These are phyloP conservation scores for Hipparchia sbordonii DNA, from an alignment of 2,888 invertebrate species.

Conservation along the genomic window DNA sequence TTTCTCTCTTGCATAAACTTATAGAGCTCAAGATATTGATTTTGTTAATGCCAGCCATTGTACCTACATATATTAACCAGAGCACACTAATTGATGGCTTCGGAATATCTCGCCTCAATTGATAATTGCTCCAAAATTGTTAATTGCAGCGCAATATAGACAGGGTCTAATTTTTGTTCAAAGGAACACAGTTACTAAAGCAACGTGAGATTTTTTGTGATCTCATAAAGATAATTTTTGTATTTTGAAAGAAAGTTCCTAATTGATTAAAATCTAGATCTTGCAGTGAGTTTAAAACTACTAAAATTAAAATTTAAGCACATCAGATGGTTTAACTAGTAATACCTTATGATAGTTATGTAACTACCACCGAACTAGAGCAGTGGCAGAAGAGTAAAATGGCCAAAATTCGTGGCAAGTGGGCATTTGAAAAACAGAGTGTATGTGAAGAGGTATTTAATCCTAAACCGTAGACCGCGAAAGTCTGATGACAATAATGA, in stretches of 20 bases:
- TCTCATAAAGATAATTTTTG: not conserved
- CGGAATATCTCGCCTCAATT: conserved; percentile 55
- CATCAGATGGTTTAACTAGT: too few relatives aligned
- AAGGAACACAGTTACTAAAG: conserved; percentile 40
- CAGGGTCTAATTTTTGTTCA: conserved; percentile 54
- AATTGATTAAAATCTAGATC: not conserved
- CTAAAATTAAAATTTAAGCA: not conserved
- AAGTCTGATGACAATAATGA: too few relatives aligned
- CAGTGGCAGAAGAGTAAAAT: too few relatives aligned
- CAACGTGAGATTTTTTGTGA: not conserved
- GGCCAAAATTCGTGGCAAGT: too few relatives aligned
- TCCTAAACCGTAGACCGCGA: too few relatives aligned
- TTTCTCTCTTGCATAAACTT: conserved; percentile 3
- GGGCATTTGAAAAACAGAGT: too few relatives aligned
- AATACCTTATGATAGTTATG: too few relatives aligned
- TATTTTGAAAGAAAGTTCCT: not conserved
- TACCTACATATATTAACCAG: conserved; percentile 41
- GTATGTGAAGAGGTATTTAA: too few relatives aligned
- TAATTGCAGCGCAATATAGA: conserved; percentile 58
- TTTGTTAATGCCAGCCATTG: not conserved
- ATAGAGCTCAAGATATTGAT: not conserved
- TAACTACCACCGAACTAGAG: too few relatives aligned
- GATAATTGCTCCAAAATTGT: conserved; percentile 70
- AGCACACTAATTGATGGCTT: conserved; percentile 58
- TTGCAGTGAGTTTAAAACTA: not conserved